Base-by-base conservation (phyloP, 2,113 vertebrate genomes). In the Hippocampus guttulatus region DNA sequence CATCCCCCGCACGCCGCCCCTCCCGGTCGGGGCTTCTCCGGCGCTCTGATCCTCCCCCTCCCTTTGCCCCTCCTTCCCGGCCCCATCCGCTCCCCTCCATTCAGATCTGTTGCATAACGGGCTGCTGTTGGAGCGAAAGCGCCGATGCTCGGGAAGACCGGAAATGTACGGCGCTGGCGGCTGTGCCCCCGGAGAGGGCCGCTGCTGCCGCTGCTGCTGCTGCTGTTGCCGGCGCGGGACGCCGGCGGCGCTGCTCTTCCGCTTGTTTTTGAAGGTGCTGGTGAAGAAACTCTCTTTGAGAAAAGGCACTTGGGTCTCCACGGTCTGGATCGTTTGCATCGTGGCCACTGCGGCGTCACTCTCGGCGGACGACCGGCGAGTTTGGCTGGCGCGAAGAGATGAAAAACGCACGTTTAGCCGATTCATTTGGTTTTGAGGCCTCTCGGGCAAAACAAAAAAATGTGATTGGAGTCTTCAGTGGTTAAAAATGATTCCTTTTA, bases 51-150 rank as follows among this genome's bases (percentile, higher is more conserved):
- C 92, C 93, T 81, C 75, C 83, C 90, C 91, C 90, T 87, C 77
- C 70, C 54, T 73, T 70, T 67, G 88, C 88, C 71, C 87, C 91
- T 91, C 85, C 91, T 90, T 81, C 81, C 84, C 74, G 85, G 85
- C 87, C 91, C 88, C 92, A 85, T 92, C 93, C 89, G 93, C 92
- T 75, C 73, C 77, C 64, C 69, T 68, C 55, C 51, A 86, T 85
- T 92, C 93, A 20, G 85, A 84, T 74, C 90, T 88, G 91, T 92
- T 93, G 88, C 94, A 95, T 92, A 95, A 94, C 69, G 93, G 93
- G 89, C 89, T 91, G 93, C 94, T 90, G 51, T 83, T 91, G 0
- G 91, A 87, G 81, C 92, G 93, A 87, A 89, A 90, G 25, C 88
- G 83, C 62, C 88, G 88, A 88, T 91, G 92, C 90, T 84, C 92